Percentiles rank a stretch among this genome's conserved stretches.
Evolutionary conservation across 2,797 vertebrate genomes (phyloP).

Genomic region (Urosaurus nigricauda): DNA sequence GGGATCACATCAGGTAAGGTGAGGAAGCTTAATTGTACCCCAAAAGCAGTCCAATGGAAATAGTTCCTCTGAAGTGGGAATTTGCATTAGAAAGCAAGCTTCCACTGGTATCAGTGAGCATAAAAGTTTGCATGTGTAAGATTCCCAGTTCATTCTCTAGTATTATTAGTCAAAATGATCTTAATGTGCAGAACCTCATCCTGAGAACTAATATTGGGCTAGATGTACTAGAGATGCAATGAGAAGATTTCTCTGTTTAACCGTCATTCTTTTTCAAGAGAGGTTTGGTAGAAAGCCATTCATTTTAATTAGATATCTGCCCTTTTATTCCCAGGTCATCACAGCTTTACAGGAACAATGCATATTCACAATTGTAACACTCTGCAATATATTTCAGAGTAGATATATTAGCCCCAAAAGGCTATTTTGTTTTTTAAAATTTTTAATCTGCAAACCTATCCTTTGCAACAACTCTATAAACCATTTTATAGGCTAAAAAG

Average conservation of each 20-base stretch:
- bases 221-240: background rate
- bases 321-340: background rate
- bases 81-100: background rate
- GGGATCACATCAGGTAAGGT: background rate
- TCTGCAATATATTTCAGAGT: background rate
- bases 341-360: background rate
- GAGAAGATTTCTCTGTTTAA: too few species aligned
- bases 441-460: conserved; percentile 5
- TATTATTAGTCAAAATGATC: too few species aligned
- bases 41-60: background rate
- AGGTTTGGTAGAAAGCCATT: background rate
- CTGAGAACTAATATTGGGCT: background rate
- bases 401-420: background rate
- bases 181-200: background rate
- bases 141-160: background rate
- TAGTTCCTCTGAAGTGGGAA: background rate
- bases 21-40: background rate
- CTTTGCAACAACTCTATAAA: background rate
- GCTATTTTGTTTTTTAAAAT: background rate
- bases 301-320: background rate
- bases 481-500: background rate
- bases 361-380: background rate
- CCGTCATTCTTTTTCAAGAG: background rate
- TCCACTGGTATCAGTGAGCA: too few species aligned
- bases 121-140: background rate